Conservation (phyloP, 2,113 vertebrate species). For the Lophura nycthemera region DNA sequence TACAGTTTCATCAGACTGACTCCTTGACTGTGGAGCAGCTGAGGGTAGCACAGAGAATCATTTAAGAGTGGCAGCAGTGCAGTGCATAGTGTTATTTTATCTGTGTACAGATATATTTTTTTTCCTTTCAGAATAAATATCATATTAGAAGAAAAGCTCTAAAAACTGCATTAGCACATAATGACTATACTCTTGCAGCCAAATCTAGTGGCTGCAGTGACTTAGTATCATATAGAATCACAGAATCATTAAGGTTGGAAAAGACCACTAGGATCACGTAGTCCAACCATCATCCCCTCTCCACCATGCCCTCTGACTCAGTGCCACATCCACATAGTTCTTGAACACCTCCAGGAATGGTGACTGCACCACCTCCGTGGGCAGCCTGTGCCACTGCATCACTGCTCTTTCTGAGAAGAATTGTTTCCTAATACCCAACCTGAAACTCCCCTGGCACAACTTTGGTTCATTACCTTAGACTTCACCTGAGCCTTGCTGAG, state of each 20-base stretch:
- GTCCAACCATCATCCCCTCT: no score
- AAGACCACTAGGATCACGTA: no score
- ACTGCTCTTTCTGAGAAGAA: no score
- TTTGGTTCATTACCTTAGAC: no score
- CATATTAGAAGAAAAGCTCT: neutral
- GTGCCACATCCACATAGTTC: no score
- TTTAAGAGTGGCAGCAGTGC: neutral
- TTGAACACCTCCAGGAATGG: no score
- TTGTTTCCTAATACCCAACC: no score
- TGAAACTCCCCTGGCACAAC: no score
- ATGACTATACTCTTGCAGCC: neutral
- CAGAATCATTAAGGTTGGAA: no score
- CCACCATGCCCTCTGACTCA: no score
- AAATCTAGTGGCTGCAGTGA: neutral
- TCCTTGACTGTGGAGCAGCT: neutral
- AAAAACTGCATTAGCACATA: accelerated
- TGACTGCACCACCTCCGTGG: no score
- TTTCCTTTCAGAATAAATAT: neutral
- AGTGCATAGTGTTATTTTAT: neutral
- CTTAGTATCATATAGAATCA: neutral
- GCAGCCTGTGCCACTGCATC: no score
- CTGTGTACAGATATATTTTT: neutral
- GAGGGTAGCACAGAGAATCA: neutral
- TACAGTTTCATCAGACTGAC: neutral
- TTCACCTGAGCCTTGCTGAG: neutral